Percentiles rank a stretch among this genome's conserved stretches.
phyloP scores from a whole-genome alignment of 2,797 vertebrate species.

The Sebastes baramenuke region DNA sequence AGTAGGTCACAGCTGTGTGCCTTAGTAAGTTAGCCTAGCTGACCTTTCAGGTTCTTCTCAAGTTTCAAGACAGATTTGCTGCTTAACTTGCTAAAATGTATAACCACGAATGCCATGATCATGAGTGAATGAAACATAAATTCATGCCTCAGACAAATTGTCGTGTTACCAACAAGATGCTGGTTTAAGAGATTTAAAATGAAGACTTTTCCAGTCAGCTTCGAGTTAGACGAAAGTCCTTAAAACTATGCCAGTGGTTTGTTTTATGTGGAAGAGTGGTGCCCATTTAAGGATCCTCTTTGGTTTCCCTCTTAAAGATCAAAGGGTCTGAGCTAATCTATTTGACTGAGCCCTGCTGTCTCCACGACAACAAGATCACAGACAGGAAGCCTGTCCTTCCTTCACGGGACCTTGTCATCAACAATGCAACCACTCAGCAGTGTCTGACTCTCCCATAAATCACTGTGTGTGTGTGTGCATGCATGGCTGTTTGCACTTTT shows the following conservation, averaged over 20 bases:
- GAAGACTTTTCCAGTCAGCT: slow-evolving; percentile 33
- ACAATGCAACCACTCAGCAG: slow-evolving; percentile 73
- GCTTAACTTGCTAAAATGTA: too few relatives aligned
- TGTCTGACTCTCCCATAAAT: slow-evolving; percentile 53
- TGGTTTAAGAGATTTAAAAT: slow-evolving; percentile 31
- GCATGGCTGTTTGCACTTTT: slow-evolving; percentile 34
- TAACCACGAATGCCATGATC: too few relatives aligned
- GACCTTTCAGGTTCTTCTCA: too few relatives aligned
- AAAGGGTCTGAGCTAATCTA: slow-evolving; percentile 68
- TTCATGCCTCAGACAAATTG: slow-evolving; percentile 25
- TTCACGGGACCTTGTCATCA: slow-evolving; percentile 72
- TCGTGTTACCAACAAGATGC: slow-evolving; percentile 23
- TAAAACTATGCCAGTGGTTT: slow-evolving; percentile 66
- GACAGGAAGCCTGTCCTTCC: slow-evolving; percentile 72
- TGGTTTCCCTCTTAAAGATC: slow-evolving; percentile 70
- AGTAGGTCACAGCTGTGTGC: accelerated
- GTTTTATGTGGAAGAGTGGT: slow-evolving; percentile 69
- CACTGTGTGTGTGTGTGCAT: slow-evolving; percentile 14
- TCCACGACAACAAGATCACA: slow-evolving; percentile 76
- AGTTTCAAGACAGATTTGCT: too few relatives aligned
- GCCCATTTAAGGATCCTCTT: slow-evolving; percentile 72
- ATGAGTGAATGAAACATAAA: too few relatives aligned
- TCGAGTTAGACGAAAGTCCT: slow-evolving; percentile 37
- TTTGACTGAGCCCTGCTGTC: slow-evolving; percentile 65
- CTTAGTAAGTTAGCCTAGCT: too few relatives aligned